Conservation (phyloP, 2,113 vertebrate genomes). For the Labeo rohita region DNA sequence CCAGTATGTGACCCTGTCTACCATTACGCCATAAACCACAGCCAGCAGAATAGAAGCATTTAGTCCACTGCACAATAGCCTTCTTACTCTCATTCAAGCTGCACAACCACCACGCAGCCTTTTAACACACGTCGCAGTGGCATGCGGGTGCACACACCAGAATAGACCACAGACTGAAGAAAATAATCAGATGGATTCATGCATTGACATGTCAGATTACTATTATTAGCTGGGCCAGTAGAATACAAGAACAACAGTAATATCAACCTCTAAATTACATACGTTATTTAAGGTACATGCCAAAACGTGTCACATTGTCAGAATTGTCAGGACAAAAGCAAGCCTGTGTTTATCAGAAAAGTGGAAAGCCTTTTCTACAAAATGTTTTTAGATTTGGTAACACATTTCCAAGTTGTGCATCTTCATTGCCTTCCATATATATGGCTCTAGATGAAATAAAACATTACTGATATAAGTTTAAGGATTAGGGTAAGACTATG, state of each 20-base stretch:
- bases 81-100: constrained; percentile 12
- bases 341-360: constrained; percentile 21
- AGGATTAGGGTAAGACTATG: background rate
- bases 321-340: background rate
- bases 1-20: constrained; percentile 47
- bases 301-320: constrained; percentile 17
- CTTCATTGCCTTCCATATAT: background rate
- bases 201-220: constrained; percentile 25
- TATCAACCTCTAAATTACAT: background rate
- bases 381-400: background rate
- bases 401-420: background rate
- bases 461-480: background rate
- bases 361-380: background rate
- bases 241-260: background rate
- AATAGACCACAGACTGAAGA: constrained; percentile 10
- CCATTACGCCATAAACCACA: constrained; percentile 36
- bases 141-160: constrained; percentile 20
- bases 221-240: background rate
- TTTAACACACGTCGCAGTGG: background rate
- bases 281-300: background rate
- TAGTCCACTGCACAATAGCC: constrained; percentile 46
- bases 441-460: background rate
- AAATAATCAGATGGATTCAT: constrained; percentile 11
- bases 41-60: constrained; percentile 54
- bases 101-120: constrained; percentile 20